Evolutionary conservation across 2,113 vertebrate genomes (phyloP), one percentile per base, ranked within the genome.

Genomic region (Aegotheles bennettii): DNA sequence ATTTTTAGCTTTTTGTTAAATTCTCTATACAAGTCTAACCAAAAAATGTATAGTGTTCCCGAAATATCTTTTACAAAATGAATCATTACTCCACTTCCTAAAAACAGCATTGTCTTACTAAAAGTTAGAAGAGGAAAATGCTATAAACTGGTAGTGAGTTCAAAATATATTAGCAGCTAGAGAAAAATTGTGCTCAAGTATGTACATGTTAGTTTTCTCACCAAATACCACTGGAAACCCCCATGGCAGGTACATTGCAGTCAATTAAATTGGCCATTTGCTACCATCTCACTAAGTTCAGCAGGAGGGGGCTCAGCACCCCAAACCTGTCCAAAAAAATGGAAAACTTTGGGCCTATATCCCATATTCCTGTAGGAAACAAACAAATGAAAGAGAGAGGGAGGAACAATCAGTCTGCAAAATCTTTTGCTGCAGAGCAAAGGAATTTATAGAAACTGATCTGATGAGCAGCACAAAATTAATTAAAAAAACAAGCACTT

Each of bases 171-270:
- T 8, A 60, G 17, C 42, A 59, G 6, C 47, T 73, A 42, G 50
- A 59, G 60, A 38, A 65, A 40, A 90, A 45, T 2, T 3, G 8
- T 42, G 76, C 71, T 70, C 5, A 38, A 74, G 33, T 3, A 17
- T 4, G n/a, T n/a, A n/a, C n/a, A n/a, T n/a, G 59, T 24, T 10
- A 4, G 16, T 9, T 81, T 59, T 35, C 56, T 26, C 28, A 61
- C 67, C 63, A 15, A 17, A 10, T 1, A 10, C 18, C 50, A 18
- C 53, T 1, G 23, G 26, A 10, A 75, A 60, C 26, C 53, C 36
- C 45, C 10, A 1, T 3, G 28, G 77, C 7, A 21, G 24, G 19
- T 4, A 17, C 6, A 1, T 1, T 5, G 6, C 53, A 33, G 17
- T n/a, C 42, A 24, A 5, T 28, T 43, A 8, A 20, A 61, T 4